Evolutionary conservation across 2,888 invertebrate genomes (phyloP).

Genomic region (Lithophane socia): DNA sequence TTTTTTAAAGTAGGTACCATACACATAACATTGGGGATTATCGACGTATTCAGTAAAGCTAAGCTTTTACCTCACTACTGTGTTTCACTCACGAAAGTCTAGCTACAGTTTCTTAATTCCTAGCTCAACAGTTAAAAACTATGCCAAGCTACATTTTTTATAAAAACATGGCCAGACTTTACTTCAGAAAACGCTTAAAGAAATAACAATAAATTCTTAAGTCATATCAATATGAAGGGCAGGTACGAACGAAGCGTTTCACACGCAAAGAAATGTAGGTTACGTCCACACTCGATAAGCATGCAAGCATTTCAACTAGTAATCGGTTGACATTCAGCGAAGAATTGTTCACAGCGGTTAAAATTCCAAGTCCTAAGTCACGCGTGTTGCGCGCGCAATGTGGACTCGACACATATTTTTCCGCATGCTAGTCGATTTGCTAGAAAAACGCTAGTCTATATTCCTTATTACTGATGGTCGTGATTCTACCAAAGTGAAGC

Average conservation of each 20-base stretch:
- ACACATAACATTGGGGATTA: background rate
- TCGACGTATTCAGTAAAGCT: background rate
- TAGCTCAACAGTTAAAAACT: background rate
- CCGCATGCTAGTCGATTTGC: background rate
- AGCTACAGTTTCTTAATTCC: background rate
- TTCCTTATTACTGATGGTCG: background rate
- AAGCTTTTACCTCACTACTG: background rate
- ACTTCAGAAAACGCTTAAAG: background rate
- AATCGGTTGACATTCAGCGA: conserved; percentile 19
- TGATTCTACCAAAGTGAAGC: background rate
- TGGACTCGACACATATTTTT: conserved; percentile 18
- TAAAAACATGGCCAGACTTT: background rate
- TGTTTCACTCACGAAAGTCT: background rate
- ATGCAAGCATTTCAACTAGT: conserved; percentile 28
- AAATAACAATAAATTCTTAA: background rate
- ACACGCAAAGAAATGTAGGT: conserved; percentile 31
- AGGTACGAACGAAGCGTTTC: background rate
- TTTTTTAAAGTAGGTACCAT: no score
- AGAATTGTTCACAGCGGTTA: conserved; percentile 14
- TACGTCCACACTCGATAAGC: conserved; percentile 17
- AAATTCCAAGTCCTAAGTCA: conserved; percentile 15
- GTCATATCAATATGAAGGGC: conserved; percentile 17
- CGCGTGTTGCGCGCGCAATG: conserved; percentile 34
- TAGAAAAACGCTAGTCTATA: background rate
- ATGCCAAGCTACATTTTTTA: no score